A percentile compares a stretch with the other conserved stretches of the same genome.
Conservation (phyloP, 1,140 invertebrate species). For the Polypedilum pembai region DNA sequence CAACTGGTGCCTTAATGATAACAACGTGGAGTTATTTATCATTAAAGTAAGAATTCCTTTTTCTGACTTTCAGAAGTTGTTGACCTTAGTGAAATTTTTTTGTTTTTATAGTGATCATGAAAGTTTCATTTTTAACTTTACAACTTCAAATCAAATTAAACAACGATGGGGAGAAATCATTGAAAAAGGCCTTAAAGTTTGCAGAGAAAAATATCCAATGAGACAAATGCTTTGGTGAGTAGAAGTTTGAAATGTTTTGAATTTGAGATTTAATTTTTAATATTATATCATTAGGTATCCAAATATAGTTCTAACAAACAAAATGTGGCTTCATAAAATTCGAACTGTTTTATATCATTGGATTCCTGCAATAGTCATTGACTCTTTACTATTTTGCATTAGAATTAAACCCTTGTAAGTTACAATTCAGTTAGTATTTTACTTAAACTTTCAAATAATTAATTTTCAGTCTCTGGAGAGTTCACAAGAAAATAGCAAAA, state of each 20-base stretch:
- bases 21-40: conserved; percentile 57
- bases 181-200: conserved; percentile 68
- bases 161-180: conserved; percentile 76
- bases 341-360: conserved; percentile 76
- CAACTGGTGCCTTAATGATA: conserved; percentile 68
- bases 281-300: conserved; percentile 56
- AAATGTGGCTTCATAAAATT: conserved; percentile 63
- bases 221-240: conserved; percentile 67
- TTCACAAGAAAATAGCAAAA: conserved; percentile 68
- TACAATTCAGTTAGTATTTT: not conserved
- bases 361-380: conserved; percentile 74
- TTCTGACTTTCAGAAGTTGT: conserved; percentile 46
- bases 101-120: conserved; percentile 40
- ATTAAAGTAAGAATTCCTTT: conserved; percentile 40
- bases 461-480: conserved; percentile 57
- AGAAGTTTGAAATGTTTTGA: no score
- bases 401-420: conserved; percentile 77
- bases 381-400: conserved; percentile 61
- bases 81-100: conserved; percentile 44
- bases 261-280: no score
- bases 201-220: conserved; percentile 61
- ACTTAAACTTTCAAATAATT: not conserved
- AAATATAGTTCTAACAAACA: conserved; percentile 79
- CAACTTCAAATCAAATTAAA: conserved; percentile 70
- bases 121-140: conserved; percentile 57